A percentile compares a stretch with the other conserved stretches of the same genome.
These are phyloP conservation scores for Sitta europaea DNA, from an alignment of 2,113 vertebrate species.

Conservation along the genomic window DNA sequence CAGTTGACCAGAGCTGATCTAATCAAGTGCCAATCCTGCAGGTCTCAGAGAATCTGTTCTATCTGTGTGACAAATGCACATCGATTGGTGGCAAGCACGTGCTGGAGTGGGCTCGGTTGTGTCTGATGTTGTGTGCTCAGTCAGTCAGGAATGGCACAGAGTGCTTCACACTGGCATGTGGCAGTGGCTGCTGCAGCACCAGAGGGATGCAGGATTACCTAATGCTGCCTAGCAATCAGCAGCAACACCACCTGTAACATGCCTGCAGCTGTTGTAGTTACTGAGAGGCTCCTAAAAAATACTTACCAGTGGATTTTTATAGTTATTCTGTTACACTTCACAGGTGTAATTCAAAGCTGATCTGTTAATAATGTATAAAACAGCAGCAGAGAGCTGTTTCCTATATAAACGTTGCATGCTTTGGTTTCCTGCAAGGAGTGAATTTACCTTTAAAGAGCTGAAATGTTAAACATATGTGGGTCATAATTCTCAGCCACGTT, in stretches of 20 bases:
- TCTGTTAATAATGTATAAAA: constrained; percentile 27
- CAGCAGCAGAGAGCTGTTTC: not conserved
- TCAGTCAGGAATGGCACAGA: not conserved
- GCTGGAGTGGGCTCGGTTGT: not conserved
- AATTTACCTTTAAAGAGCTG: not conserved
- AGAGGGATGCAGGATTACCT: not conserved
- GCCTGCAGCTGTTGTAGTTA: not conserved
- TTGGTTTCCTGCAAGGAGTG: not conserved
- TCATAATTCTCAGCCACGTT: not conserved
- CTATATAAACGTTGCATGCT: not conserved
- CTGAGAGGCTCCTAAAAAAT: not conserved
- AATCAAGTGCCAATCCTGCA: not conserved
- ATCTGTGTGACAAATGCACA: constrained; percentile 2
- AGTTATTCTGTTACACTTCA: not conserved
- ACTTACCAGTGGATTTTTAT: not conserved
- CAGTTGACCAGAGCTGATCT: not conserved
- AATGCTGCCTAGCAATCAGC: not conserved
- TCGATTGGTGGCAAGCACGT: not conserved
- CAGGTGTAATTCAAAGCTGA: not conserved
- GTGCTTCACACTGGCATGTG: not conserved
- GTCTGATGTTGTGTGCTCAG: not conserved
- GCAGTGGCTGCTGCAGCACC: not conserved
- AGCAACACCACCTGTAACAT: not conserved
- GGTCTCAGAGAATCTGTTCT: not conserved
- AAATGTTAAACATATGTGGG: not conserved